phyloP scores from a whole-genome alignment of 2,888 invertebrate species.

The Cordilura impudica region DNA sequence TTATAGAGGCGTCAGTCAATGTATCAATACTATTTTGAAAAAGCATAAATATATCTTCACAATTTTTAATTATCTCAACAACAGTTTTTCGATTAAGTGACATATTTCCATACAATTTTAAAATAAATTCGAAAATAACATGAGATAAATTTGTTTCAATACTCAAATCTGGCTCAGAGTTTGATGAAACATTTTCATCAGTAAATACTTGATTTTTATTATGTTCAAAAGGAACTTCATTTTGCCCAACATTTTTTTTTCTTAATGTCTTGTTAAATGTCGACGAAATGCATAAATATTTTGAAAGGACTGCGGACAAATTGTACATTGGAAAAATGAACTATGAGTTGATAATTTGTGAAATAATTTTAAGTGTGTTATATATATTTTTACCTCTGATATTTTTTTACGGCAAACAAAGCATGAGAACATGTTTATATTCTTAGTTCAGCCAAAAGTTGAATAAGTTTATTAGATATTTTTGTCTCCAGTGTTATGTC shows the following conservation, averaged over 20 bases:
- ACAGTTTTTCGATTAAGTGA: conserved; percentile 14
- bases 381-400: conserved; percentile 24
- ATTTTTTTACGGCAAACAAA: conserved; percentile 37
- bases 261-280: conserved; percentile 17
- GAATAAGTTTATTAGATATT: conserved; percentile 16
- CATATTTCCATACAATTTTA: too few relatives aligned
- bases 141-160: too few relatives aligned
- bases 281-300: conserved; percentile 30
- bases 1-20: conserved; percentile 32
- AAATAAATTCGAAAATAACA: too few relatives aligned
- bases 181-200: conserved; percentile 31
- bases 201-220: conserved; percentile 26
- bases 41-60: conserved; percentile 26
- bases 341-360: conserved; percentile 27
- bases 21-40: conserved; percentile 36
- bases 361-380: conserved; percentile 30
- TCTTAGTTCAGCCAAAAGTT: conserved; percentile 18
- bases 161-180: conserved; percentile 4
- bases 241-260: conserved; percentile 16
- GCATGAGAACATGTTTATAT: conserved; percentile 22
- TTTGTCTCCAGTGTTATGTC: conserved; percentile 18
- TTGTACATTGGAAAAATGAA: conserved; percentile 24
- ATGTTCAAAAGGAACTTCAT: conserved; percentile 17
- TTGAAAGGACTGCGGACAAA: conserved; percentile 32
- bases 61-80: conserved; percentile 27